Evolutionary conservation across 2,888 invertebrate genomes (phyloP).

Genomic region (Charanyca ferruginea): DNA sequence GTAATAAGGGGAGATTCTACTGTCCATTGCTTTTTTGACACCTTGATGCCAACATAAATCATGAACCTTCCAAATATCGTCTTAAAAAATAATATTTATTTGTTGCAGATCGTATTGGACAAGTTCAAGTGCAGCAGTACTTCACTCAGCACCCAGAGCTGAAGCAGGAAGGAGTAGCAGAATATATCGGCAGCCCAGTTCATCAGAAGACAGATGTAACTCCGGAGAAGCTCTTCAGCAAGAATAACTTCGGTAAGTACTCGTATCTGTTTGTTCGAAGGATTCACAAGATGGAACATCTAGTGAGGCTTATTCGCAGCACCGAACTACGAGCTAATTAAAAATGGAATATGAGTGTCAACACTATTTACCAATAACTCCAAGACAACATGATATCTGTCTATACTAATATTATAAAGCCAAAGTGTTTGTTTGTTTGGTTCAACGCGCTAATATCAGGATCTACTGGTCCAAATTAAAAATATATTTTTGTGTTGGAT

Average conservation of each 20-base stretch:
- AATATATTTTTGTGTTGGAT: too few relatives aligned
- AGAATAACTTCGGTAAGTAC: constrained; percentile 66
- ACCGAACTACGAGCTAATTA: too few relatives aligned
- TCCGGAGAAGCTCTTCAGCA: constrained; percentile 75
- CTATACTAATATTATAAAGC: too few relatives aligned
- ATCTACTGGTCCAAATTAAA: too few relatives aligned
- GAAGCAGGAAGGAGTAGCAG: constrained; percentile 64
- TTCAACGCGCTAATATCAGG: too few relatives aligned
- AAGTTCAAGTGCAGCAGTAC: constrained; percentile 43
- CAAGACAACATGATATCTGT: too few relatives aligned
- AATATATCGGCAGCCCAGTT: constrained; percentile 68
- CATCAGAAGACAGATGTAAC: constrained; percentile 64
- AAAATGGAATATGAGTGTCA: too few relatives aligned
- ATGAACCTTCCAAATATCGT: too few relatives aligned
- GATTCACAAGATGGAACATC: neutral
- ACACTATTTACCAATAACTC: too few relatives aligned
- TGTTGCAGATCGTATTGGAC: constrained; percentile 50
- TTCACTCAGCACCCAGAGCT: constrained; percentile 68
- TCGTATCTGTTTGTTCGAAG: neutral
- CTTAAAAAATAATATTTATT: neutral
- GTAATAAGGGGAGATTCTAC: neutral
- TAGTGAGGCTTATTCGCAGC: too few relatives aligned
- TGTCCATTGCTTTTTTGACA: neutral
- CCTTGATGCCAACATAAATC: neutral
- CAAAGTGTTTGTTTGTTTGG: too few relatives aligned